Conservation (phyloP, 2,888 invertebrate genomes). For the Rambutsinella grinnellia region DNA sequence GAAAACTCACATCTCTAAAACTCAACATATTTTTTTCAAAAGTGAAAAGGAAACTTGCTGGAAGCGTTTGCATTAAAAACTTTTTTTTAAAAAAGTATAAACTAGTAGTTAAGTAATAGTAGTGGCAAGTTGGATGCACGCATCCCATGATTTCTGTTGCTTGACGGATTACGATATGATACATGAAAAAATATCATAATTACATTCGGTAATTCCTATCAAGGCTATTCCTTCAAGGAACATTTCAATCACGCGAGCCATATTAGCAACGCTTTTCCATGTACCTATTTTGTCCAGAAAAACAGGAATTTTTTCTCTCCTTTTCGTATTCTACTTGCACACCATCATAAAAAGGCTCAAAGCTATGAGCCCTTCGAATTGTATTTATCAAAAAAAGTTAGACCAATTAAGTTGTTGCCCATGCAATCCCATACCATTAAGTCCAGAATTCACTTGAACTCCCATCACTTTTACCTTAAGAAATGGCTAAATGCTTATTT, state of each 20-base stretch:
- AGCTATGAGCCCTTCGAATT: constrained; percentile 20
- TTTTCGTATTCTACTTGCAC: too few relatives aligned
- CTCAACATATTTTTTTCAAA: background rate
- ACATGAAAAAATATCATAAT: constrained; percentile 44
- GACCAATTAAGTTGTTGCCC: constrained; percentile 24
- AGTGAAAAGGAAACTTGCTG: background rate
- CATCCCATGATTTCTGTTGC: constrained; percentile 1
- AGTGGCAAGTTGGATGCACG: background rate
- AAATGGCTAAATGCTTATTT: constrained; percentile 3
- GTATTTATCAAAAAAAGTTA: constrained; percentile 5
- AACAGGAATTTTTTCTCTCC: constrained; percentile 3
- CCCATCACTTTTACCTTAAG: background rate
- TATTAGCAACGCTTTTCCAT: background rate
- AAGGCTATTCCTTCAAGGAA: background rate
- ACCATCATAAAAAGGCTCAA: background rate
- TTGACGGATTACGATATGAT: constrained; percentile 31
- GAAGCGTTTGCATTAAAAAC: background rate
- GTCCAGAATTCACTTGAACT: background rate
- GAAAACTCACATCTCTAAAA: too few relatives aligned
- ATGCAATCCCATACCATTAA: constrained; percentile 6
- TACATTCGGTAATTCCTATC: background rate
- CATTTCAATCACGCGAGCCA: background rate
- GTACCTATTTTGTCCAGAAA: background rate
- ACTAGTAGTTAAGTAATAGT: background rate
- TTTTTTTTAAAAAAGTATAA: background rate